Evolutionary conservation across 2,888 invertebrate species (phyloP), one percentile per base, ranked within the genome.

Genomic region (Andrena praecox): DNA sequence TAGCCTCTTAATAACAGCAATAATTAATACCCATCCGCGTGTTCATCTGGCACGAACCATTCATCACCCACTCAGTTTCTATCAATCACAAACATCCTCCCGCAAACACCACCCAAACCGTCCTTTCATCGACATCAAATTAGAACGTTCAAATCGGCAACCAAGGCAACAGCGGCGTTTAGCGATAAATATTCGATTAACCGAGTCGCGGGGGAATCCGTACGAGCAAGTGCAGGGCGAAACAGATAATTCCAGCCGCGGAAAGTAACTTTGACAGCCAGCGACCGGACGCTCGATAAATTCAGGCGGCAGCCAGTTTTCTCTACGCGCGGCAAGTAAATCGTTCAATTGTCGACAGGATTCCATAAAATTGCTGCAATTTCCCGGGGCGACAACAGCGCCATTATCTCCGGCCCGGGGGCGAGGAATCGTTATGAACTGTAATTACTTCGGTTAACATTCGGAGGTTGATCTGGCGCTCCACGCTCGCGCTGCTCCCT

Each of bases 321-420:
- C 63, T 71, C 76, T 64, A 29, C 10, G n/a, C 27, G 24, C 52
- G 64, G 42, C 10, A 60, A 35, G 63, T 63, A 62, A 69, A 76
- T 76, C 75, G 63, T 54, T 63, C 70, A 29, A 76, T 76, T 54
- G 68, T 62, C 60, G 54, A 35, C 33, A 24, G 35, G 33, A 2
- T 52, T 63, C 60, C 68, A 64, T 35, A 54, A 77, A 83, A 78
- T 83, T 67, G 78, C 8, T 27, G 54, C 66, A 77, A 76, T 80
- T 80, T 72, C 63, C 50, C 42, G 35, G 16, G 12, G 33, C 31
- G 68, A 56, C 66, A 59, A 50, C 67, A 33, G 2, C 35, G 56
- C 52, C 50, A 56, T 67, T 63, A 70, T 54, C 50, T 27, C 52
- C n/a, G 27, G n/a, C 20, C 12, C 29, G n/a, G 20, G 20, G 42